These are phyloP conservation scores for Amphiprion ocellaris DNA, from an alignment of 2,113 vertebrate genomes.

Conservation along the genomic window DNA sequence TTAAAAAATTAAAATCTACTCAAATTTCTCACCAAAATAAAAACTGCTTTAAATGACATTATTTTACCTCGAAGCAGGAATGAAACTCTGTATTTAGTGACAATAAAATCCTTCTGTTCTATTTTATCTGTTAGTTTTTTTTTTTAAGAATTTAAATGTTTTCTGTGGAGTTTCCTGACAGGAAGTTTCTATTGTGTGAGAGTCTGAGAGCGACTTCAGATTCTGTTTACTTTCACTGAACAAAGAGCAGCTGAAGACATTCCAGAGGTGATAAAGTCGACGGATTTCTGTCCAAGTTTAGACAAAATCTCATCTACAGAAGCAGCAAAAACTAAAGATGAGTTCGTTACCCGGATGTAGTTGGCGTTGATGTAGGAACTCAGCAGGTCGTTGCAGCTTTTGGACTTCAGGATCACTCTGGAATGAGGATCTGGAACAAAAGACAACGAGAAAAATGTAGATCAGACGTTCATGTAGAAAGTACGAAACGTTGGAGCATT, in stretches of 20 bases:
- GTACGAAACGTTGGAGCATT: neutral
- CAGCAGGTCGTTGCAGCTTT: constrained; percentile 89
- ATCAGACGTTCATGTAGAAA: neutral
- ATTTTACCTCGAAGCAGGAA: no score
- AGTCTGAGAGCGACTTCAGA: constrained; percentile 48
- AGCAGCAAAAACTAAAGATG: no score
- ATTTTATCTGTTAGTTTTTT: no score
- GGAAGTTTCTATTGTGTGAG: constrained; percentile 66
- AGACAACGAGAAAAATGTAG: neutral
- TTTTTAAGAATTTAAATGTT: neutral
- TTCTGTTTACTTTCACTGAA: constrained; percentile 59
- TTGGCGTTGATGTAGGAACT: constrained; percentile 98
- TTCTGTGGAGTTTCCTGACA: constrained; percentile 53
- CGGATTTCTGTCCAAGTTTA: neutral
- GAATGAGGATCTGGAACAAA: constrained; percentile 89
- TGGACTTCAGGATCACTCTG: constrained; percentile 92
- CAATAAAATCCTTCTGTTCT: no score
- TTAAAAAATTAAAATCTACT: no score
- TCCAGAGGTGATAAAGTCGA: constrained; percentile 4
- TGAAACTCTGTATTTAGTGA: no score
- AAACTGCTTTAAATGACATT: no score
- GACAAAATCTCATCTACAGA: neutral
- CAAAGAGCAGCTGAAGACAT: constrained; percentile 37
- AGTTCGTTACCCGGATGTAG: constrained; percentile 88
- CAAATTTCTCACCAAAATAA: no score